These are phyloP conservation scores for Drosophila eohydei DNA, from an alignment of 2,888 invertebrate genomes.

Conservation along the genomic window DNA sequence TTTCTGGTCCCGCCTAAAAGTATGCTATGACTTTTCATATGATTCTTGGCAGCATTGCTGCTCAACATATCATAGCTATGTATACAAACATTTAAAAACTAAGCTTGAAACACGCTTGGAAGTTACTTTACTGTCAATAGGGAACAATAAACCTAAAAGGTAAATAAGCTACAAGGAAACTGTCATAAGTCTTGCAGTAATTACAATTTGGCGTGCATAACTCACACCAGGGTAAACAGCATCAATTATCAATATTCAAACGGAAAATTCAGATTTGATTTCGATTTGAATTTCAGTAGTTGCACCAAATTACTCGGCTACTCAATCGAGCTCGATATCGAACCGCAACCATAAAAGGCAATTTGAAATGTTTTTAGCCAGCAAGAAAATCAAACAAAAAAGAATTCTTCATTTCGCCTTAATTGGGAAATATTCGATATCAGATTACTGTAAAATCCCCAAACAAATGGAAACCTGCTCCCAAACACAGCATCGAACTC, in stretches of 20 bases:
- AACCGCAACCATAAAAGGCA: neutral
- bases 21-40: neutral
- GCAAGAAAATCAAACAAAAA: neutral
- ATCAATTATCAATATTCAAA: neutral
- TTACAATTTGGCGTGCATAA: neutral
- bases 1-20: neutral
- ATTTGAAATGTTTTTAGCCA: constrained; percentile 16
- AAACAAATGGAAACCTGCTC: constrained; percentile 39
- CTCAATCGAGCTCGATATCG: neutral
- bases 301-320: neutral
- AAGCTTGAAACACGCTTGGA: neutral
- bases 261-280: neutral
- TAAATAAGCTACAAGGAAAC: neutral
- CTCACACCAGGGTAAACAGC: neutral
- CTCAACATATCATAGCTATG: neutral
- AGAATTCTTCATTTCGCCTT: constrained; percentile 29
- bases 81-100: neutral
- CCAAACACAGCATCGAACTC: constrained; percentile 3
- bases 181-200: neutral
- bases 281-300: neutral
- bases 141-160: neutral
- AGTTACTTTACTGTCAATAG: neutral
- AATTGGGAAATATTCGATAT: constrained; percentile 39
- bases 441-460: constrained; percentile 15
- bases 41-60: neutral